Percentiles rank a stretch among this genome's conserved stretches.
These are phyloP conservation scores for Peromyscus attwateri DNA, from an alignment of 2,797 vertebrate genomes.

Conservation along the genomic window DNA sequence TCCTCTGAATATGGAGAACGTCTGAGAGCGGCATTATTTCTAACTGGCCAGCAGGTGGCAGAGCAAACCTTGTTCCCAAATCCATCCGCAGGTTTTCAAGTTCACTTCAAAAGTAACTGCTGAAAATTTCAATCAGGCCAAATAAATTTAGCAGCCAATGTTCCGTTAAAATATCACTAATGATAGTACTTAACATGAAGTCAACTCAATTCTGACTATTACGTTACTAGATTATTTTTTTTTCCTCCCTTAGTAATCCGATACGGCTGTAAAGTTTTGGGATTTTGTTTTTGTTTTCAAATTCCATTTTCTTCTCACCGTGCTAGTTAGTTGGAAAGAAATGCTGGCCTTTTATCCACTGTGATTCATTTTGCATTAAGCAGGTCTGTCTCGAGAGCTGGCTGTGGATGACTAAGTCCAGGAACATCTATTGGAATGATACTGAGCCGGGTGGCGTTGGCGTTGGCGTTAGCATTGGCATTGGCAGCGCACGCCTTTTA, in stretches of 20 bases:
- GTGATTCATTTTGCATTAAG: not conserved
- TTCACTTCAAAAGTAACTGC: not conserved
- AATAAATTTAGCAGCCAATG: not conserved
- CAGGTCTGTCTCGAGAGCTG: not conserved
- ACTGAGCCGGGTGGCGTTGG: accelerated
- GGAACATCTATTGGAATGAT: not conserved
- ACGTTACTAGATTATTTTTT: not conserved
- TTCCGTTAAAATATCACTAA: constrained; percentile 52
- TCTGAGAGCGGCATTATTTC: not conserved
- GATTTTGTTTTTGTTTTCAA: not conserved
- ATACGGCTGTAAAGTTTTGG: not conserved
- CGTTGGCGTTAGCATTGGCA: not conserved
- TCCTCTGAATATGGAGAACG: not conserved
- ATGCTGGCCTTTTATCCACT: not conserved
- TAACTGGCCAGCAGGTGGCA: constrained; percentile 80
- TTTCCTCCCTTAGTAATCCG: not conserved
- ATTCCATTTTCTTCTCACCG: not conserved
- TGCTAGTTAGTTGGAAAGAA: not conserved
- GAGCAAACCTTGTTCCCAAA: constrained; percentile 59
- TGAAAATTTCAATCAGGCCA: not conserved
- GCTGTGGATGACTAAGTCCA: not conserved
- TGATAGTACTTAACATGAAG: constrained; percentile 4
- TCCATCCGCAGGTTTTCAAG: not conserved
- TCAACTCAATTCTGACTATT: not conserved
- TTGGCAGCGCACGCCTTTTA: not conserved